phyloP scores from a whole-genome alignment of 2,113 vertebrate species.

The Podilymbus podiceps region DNA sequence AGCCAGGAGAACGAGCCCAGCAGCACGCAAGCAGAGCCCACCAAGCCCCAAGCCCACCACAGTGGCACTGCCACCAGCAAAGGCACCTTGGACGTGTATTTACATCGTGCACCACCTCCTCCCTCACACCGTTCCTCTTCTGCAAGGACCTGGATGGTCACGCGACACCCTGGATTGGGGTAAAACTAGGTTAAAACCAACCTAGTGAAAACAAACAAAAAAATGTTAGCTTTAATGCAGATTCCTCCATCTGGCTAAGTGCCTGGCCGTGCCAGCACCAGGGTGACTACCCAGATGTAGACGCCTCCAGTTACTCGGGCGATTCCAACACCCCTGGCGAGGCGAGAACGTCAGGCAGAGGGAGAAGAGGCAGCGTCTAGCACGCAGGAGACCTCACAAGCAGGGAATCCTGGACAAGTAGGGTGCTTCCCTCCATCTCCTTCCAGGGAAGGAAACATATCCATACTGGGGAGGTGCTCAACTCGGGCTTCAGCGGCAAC shows the following conservation, averaged over 20 bases:
- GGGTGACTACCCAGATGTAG: slow-evolving; percentile 12
- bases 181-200: not conserved
- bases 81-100: fast-evolving
- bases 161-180: fast-evolving
- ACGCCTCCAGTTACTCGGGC: not conserved
- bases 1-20: not conserved
- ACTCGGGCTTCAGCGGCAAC: fast-evolving
- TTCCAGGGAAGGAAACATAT: not conserved
- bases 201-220: not conserved
- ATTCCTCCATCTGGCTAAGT: not conserved
- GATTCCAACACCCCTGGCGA: slow-evolving; percentile 1
- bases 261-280: not conserved
- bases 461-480: not conserved
- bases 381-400: not conserved
- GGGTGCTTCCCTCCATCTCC: not conserved
- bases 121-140: not conserved
- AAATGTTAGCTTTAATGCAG: not conserved
- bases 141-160: not conserved
- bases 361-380: not conserved
- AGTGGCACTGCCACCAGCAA: not conserved
- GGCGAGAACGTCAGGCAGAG: not conserved
- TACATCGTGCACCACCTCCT: not conserved
- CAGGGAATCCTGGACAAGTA: not conserved
- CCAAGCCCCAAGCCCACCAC: not conserved
- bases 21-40: not conserved